A percentile compares a stretch with the other conserved stretches of the same genome.
phyloP scores from a whole-genome alignment of 2,888 invertebrate species.

The Agonum fuliginosum region DNA sequence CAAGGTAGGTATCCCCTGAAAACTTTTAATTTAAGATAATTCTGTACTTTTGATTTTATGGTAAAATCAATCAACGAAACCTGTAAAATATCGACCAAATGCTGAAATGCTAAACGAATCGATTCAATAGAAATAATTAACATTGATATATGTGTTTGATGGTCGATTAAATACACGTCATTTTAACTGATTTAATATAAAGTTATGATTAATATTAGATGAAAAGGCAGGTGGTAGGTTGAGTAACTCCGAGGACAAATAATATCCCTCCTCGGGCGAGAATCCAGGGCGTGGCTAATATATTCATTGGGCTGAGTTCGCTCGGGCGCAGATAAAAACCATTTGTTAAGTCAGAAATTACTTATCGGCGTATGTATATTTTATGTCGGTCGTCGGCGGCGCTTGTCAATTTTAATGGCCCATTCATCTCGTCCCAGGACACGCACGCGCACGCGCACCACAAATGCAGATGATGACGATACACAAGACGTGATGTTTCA shows the following conservation, averaged over 20 bases:
- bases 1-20: too few species aligned
- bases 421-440: conserved; percentile 45
- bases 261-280: neutral
- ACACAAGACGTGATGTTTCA: conserved; percentile 53
- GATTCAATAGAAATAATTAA: too few species aligned
- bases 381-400: conserved; percentile 44
- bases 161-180: too few species aligned
- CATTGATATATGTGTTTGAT: too few species aligned
- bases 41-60: too few species aligned
- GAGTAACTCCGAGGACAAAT: neutral
- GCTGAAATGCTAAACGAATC: too few species aligned
- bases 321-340: conserved; percentile 44
- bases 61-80: too few species aligned
- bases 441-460: conserved; percentile 12
- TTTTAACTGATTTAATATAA: too few species aligned
- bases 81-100: too few species aligned
- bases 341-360: conserved; percentile 54
- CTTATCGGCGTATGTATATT: conserved; percentile 54
- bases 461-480: conserved; percentile 49
- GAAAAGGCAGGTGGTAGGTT: neutral
- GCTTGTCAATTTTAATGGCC: conserved; percentile 54
- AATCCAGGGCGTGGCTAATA: conserved; percentile 33
- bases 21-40: too few species aligned
- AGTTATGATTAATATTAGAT: too few species aligned
- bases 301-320: conserved; percentile 46